Conservation (phyloP, 1,140 invertebrate species). For the Drosophila chauvacae region DNA sequence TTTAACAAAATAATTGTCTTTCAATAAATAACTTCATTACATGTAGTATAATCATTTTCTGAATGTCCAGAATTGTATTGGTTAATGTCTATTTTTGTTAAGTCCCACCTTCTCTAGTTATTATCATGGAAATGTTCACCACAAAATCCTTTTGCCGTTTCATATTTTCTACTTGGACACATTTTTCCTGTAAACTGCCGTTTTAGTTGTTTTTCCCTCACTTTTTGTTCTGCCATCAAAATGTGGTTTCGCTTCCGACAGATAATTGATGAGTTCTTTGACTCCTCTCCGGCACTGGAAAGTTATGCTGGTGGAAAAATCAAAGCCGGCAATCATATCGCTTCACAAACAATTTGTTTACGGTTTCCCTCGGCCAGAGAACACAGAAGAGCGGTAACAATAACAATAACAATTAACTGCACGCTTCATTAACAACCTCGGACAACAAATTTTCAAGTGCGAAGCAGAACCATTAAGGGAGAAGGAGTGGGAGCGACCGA, state of each 20-base stretch:
- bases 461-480: slow-evolving; percentile 37
- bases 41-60: no score
- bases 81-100: no score
- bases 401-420: slow-evolving; percentile 70
- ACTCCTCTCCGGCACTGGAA: slow-evolving; percentile 33
- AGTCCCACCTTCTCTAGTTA: background rate
- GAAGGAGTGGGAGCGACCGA: slow-evolving; percentile 2
- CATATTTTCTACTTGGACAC: background rate
- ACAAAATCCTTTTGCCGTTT: background rate
- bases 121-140: background rate
- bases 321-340: slow-evolving; percentile 43
- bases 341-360: slow-evolving; percentile 63
- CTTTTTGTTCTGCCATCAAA: slow-evolving; percentile 2
- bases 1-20: no score
- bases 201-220: background rate
- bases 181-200: background rate
- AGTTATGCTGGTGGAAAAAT: slow-evolving; percentile 54
- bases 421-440: slow-evolving; percentile 74
- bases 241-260: slow-evolving; percentile 17
- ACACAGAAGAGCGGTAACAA: slow-evolving; percentile 24
- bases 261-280: slow-evolving; percentile 63
- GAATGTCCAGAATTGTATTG: no score
- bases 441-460: slow-evolving; percentile 80
- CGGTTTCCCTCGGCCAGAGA: slow-evolving; percentile 3
- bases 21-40: no score